Evolutionary conservation across 2,797 vertebrate genomes (phyloP), one percentile per base, ranked within the genome.

Genomic region (Glossophaga mutica): DNA sequence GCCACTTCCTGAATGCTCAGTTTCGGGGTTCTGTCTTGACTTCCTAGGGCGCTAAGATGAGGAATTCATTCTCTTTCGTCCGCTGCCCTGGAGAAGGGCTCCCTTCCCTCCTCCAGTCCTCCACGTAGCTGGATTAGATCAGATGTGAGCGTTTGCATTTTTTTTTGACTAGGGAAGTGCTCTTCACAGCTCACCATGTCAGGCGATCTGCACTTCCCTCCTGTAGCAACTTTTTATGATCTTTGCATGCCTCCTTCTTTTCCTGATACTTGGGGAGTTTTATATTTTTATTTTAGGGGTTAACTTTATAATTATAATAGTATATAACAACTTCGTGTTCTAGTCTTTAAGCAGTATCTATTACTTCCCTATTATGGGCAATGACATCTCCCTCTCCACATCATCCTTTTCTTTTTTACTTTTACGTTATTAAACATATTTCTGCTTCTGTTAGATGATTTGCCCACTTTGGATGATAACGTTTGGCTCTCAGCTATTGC

Each of bases 21-120:
- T 65, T 78, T 81, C 48, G 22, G 7, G 18, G n/a, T 86, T 76
- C 9, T 82, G 94, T 92, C 70, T 83, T 55, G 59, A 85, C 59
- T 90, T 90, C 34, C 10, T 14, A 0, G 8, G 21, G 6, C 39
- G 34, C 26, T 34, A 44, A 92, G 44, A 14, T 21, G 67, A 94
- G n/a, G n/a, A 19, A 9, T 78, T 50, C 6, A 1, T 71, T 88
- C 42, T 50, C 55, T 55, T 86, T 39, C 74, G 77, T 81, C 22
- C 0, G 0, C 10, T 37, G 1, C 2, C 6, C 29, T 24, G 26
- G 44, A 44, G 59, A 89, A 29, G 8, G 11, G 14, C 9, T 37
- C 37, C 74, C 32, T 67, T 84, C 55, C 26, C 0, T 39, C 29
- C 37, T 48, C 39, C 42, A 18, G 0, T 57, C 52, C 78, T 82